phyloP scores from a whole-genome alignment of 2,113 vertebrate genomes.

The Dascyllus trimaculatus region DNA sequence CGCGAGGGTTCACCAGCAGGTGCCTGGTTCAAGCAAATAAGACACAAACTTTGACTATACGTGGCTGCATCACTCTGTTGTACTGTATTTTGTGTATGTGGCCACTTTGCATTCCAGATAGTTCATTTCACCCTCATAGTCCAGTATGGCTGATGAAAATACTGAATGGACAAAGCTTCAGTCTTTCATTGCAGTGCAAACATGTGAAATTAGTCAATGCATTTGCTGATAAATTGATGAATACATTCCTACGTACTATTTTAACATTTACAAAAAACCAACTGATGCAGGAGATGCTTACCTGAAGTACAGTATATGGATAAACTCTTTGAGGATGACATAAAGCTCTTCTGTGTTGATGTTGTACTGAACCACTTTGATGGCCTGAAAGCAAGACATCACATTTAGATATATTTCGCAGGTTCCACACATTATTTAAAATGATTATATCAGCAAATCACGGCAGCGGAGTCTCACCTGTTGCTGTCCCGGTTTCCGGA shows the following conservation, averaged over 20 bases:
- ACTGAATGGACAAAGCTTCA: background rate
- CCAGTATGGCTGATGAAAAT: background rate
- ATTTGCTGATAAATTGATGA: too few species aligned
- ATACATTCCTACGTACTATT: too few species aligned
- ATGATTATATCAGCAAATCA: background rate
- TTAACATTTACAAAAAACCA: background rate
- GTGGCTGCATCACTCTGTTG: background rate
- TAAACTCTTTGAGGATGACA: conserved; percentile 96
- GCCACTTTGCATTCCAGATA: background rate
- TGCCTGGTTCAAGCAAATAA: conserved; percentile 82
- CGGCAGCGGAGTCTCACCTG: conserved; percentile 71
- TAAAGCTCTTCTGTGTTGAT: conserved; percentile 99
- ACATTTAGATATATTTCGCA: background rate
- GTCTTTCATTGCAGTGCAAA: background rate
- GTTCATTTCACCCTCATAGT: background rate
- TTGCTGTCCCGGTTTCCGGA: conserved; percentile 88
- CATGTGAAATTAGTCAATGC: background rate
- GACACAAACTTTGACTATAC: background rate
- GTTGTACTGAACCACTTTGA: conserved; percentile 96
- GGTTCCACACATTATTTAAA: background rate
- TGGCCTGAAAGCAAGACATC: conserved; percentile 83
- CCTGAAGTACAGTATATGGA: conserved; percentile 98
- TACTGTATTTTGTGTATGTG: background rate
- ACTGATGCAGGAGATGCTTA: conserved; percentile 61
- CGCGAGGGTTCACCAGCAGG: conserved; percentile 96